Evolutionary conservation across 1,140 invertebrate species (phyloP).

Genomic region (Geopemphigus sp.): DNA sequence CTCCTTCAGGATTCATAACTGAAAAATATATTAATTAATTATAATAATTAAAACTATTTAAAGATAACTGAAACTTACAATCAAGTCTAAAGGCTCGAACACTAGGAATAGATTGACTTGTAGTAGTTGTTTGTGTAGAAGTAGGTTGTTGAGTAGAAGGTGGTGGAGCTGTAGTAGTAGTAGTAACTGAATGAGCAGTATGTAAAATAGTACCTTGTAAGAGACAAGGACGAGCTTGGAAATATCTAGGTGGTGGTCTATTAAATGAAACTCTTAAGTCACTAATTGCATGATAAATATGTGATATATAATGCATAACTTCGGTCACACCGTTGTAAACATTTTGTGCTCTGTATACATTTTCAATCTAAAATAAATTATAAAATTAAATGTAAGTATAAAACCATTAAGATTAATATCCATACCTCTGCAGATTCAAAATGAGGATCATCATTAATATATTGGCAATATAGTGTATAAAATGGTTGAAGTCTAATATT

Average conservation of each 20-base stretch:
- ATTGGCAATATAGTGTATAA: conserved; percentile 62
- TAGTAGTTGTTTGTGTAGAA: conserved; percentile 37
- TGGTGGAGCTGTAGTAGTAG: conserved; percentile 9
- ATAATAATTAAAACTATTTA: background rate
- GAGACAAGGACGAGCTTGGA: conserved; percentile 59
- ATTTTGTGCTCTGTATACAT: conserved; percentile 59
- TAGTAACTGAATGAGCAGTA: conserved; percentile 9
- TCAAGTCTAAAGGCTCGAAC: conserved; percentile 35
- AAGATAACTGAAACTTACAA: conserved; percentile 12
- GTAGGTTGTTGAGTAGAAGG: conserved; percentile 32
- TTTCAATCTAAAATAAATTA: conserved; percentile 55
- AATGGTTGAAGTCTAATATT: conserved; percentile 66
- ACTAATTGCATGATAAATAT: conserved; percentile 83
- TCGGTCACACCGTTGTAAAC: conserved; percentile 72
- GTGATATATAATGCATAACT: conserved; percentile 78
- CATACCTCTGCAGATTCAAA: conserved; percentile 55
- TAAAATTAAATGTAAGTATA: background rate
- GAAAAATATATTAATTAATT: background rate
- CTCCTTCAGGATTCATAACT: conserved; percentile 7
- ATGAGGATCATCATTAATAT: conserved; percentile 63
- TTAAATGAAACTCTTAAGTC: conserved; percentile 76
- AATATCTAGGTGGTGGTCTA: conserved; percentile 65
- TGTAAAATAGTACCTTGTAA: conserved; percentile 34
- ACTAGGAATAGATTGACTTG: conserved; percentile 33
- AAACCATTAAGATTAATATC: background rate